A percentile compares a stretch with the other conserved stretches of the same genome.
phyloP scores from a whole-genome alignment of 1,140 invertebrate genomes.

The Danaus melanippus region DNA sequence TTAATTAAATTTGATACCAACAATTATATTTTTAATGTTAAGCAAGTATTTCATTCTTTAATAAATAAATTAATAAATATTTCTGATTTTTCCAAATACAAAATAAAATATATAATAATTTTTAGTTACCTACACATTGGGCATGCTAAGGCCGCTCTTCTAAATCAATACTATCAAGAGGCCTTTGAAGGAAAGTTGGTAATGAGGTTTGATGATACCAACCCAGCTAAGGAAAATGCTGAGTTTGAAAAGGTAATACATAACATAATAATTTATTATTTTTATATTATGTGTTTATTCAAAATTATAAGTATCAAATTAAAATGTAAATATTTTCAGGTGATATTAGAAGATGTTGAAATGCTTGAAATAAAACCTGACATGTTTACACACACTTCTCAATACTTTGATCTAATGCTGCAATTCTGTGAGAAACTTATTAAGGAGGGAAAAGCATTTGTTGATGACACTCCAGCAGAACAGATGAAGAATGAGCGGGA shows the following conservation, averaged over 20 bases:
- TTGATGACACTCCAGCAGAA: slow-evolving; percentile 96
- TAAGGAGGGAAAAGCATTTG: slow-evolving; percentile 92
- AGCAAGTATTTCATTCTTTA: too few relatives aligned
- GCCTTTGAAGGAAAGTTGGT: slow-evolving; percentile 95
- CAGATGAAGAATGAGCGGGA: slow-evolving; percentile 96
- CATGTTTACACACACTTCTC: slow-evolving; percentile 94
- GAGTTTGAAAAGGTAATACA: slow-evolving; percentile 91
- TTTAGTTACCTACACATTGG: slow-evolving; percentile 96
- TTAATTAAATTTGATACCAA: too few relatives aligned
- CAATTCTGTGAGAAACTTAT: slow-evolving; percentile 91
- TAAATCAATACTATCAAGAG: slow-evolving; percentile 98
- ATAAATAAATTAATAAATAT: too few relatives aligned
- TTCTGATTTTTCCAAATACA: too few relatives aligned
- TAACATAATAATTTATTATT: slow-evolving; percentile 2
- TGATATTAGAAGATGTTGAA: slow-evolving; percentile 95
- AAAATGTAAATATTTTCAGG: slow-evolving; percentile 68
- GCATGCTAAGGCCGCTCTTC: slow-evolving; percentile 97
- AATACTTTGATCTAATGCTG: slow-evolving; percentile 96
- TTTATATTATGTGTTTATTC: too few relatives aligned
- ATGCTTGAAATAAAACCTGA: slow-evolving; percentile 95
- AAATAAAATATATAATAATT: not conserved
- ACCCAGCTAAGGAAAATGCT: slow-evolving; percentile 99
- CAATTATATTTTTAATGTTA: too few relatives aligned
- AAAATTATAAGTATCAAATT: too few relatives aligned
- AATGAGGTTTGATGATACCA: slow-evolving; percentile 99